These are phyloP conservation scores for Sprattus sprattus DNA, from an alignment of 2,113 vertebrate species.

Conservation along the genomic window DNA sequence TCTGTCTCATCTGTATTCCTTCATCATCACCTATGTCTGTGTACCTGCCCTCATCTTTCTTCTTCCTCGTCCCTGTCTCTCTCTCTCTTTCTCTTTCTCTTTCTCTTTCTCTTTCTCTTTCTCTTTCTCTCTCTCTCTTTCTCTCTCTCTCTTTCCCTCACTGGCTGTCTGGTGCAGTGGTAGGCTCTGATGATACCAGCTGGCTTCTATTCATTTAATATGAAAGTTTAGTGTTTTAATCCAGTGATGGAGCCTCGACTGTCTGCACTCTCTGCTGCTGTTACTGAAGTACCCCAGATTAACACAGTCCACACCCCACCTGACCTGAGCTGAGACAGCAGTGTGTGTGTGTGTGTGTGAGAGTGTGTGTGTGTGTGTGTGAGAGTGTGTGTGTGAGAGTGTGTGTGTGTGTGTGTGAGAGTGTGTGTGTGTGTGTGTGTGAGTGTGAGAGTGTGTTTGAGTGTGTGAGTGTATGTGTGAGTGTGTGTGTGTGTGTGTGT, in stretches of 20 bases:
- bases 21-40: neutral
- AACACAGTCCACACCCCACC: neutral
- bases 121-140: neutral
- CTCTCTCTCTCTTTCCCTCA: neutral
- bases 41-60: neutral
- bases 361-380: neutral
- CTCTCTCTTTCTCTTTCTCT: neutral
- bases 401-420: neutral
- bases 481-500: no score
- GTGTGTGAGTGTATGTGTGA: no score
- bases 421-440: slow-evolving; percentile 1
- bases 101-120: neutral
- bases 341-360: neutral
- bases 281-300: slow-evolving; percentile 28
- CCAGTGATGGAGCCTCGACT: slow-evolving; percentile 30
- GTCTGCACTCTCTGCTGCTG: slow-evolving; percentile 15
- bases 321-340: neutral
- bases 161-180: neutral
- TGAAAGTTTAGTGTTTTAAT: slow-evolving; percentile 35
- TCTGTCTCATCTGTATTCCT: neutral
- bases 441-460: neutral
- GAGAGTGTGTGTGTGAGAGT: neutral
- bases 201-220: slow-evolving; percentile 35
- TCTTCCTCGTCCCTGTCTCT: neutral
- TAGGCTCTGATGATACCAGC: neutral